Base-by-base conservation (phyloP, 2,113 vertebrate species). In the Platichthys flesus region DNA sequence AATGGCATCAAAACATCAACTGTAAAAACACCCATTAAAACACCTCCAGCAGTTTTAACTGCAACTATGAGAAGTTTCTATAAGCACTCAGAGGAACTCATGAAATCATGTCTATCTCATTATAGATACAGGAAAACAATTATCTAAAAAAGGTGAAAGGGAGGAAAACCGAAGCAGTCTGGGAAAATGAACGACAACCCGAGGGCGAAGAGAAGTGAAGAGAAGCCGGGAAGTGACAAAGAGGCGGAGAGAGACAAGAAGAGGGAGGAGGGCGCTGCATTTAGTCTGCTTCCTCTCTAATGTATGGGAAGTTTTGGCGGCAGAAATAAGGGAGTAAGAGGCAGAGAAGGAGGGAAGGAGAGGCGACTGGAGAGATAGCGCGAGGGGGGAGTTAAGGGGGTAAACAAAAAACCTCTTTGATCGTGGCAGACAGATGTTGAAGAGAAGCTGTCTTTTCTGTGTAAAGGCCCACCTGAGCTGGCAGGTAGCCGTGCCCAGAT, bases 391-490 rank as follows among this genome's bases (percentile, higher is more conserved):
- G 71, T 85, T 85, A 62, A 61, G 51, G 20, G 51, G 51, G 74
- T 89, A 87, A 86, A 88, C 87, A 91, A 62, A 82, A 28, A 67
- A 71, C 10, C 59, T 70, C 85, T 93, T 93, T 94, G 89, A 93
- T 92, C 83, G 69, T 49, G 64, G 71, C 63, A 85, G 89, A 84
- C 91, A 95, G 91, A 93, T 64, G 74, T 86, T 86, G 83, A 90
- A 81, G 88, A 85, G 87, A 88, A 78, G 80, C 79, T 68, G 74
- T 67, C 79, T 87, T 90, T 92, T 92, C 67, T 85, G 91, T 91
- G 81, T 93, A 94, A 93, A 89, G 75, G 64, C 90, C 93, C 91
- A 94, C 92, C 93, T 94, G 92, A 95, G 94, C 79, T 84, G 90
- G 92, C 88, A 91, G 91, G 86, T 91, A 90, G 89, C 85, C 85